These are phyloP conservation scores for Blastobasis adustella DNA, from an alignment of 2,888 invertebrate species.

Conservation along the genomic window DNA sequence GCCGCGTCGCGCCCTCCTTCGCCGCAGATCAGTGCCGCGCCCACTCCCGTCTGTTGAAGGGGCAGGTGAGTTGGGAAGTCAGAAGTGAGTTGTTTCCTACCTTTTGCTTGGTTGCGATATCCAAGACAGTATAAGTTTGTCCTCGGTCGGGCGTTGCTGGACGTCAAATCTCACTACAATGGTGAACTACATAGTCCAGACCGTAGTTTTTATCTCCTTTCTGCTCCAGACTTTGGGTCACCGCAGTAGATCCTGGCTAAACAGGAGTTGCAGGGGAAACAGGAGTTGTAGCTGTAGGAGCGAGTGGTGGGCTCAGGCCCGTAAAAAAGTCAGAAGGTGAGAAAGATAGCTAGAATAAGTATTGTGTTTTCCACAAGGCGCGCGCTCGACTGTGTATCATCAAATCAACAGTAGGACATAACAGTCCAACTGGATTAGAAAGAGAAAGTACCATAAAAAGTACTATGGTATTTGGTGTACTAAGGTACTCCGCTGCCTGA, in stretches of 20 bases:
- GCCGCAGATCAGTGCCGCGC: conserved; percentile 50
- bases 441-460: no score
- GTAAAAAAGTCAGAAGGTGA: no score
- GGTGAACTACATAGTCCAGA: neutral
- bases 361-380: no score
- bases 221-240: neutral
- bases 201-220: neutral
- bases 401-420: no score
- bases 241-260: neutral
- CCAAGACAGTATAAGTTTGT: neutral
- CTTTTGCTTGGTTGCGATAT: neutral
- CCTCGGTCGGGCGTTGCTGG: neutral
- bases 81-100: neutral
- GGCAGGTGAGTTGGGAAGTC: neutral
- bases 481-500: no score
- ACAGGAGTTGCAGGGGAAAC: neutral
- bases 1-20: conserved; percentile 28
- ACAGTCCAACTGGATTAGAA: no score
- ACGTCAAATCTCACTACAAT: neutral
- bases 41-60: conserved; percentile 45
- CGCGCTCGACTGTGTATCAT: no score
- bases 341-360: no score
- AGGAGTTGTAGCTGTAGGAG: neutral
- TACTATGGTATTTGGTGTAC: no score
- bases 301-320: no score